Conservation (phyloP, 2,888 invertebrate genomes). For the Watsonalla cultraria region DNA sequence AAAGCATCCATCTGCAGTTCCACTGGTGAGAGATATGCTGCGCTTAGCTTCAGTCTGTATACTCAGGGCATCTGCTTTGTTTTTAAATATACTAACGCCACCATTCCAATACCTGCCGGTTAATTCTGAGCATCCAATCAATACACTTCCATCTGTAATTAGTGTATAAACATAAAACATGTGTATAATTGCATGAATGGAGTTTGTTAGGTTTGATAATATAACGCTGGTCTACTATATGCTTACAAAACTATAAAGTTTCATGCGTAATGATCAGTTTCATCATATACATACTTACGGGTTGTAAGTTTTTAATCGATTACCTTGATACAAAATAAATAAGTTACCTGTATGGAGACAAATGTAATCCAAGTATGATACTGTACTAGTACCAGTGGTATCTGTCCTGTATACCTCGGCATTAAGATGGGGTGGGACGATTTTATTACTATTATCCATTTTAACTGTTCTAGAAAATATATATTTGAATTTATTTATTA, state of each 20-base stretch:
- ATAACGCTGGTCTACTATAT: too few relatives aligned
- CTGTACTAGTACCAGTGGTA: constrained; percentile 49
- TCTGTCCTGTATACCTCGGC: constrained; percentile 69
- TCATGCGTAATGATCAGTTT: neutral
- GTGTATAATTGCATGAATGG: neutral
- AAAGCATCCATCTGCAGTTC: constrained; percentile 68
- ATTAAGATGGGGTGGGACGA: constrained; percentile 67
- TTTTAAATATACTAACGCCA: constrained; percentile 48
- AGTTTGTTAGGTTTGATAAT: neutral
- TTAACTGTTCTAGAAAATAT: neutral
- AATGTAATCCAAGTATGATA: constrained; percentile 61
- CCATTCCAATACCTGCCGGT: constrained; percentile 74
- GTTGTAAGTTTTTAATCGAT: neutral
- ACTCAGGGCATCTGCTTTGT: constrained; percentile 36
- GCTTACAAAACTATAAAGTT: neutral
- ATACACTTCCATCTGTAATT: constrained; percentile 58
- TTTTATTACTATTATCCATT: constrained; percentile 57
- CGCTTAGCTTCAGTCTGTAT: constrained; percentile 34
- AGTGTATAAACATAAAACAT: neutral
- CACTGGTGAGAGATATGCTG: constrained; percentile 48
- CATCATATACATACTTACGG: too few relatives aligned
- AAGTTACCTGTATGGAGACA: constrained; percentile 49
- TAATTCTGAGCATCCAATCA: constrained; percentile 67
- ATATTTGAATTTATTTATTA: too few relatives aligned
- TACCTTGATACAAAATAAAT: neutral